Conservation (phyloP, 2,113 vertebrate species). For the Setophaga coronata region DNA sequence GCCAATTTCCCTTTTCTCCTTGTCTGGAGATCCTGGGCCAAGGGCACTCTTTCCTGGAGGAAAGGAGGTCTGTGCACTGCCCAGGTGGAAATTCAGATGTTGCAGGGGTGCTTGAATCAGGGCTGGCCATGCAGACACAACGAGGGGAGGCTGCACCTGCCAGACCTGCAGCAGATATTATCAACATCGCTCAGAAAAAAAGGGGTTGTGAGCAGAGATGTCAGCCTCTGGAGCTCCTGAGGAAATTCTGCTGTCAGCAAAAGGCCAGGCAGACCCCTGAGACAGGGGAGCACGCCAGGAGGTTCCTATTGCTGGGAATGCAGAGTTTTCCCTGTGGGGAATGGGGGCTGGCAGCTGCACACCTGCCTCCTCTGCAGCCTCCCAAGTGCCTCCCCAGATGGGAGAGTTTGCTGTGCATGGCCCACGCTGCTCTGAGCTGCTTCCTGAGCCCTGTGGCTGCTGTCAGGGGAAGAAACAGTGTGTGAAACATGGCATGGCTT, state of each 20-base stretch:
- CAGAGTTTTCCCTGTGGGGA: constrained; percentile 30
- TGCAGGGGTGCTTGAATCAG: not conserved
- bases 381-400: constrained; percentile 52
- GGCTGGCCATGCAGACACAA: not conserved
- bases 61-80: not conserved
- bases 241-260: constrained; percentile 48
- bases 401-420: not conserved
- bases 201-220: not conserved
- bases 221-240: constrained; percentile 10
- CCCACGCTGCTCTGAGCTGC: not conserved
- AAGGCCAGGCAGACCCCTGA: constrained; percentile 43
- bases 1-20: not conserved
- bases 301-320: constrained; percentile 36
- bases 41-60: not conserved
- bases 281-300: not conserved
- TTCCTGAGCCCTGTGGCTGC: constrained; percentile 45
- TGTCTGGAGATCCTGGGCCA: not conserved
- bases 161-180: constrained; percentile 44
- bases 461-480: constrained; percentile 27
- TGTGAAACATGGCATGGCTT: not conserved
- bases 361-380: constrained; percentile 48
- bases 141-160: not conserved
- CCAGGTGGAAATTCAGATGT: not conserved
- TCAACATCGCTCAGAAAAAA: not conserved
- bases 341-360: constrained; percentile 28